Conservation (phyloP, 1,140 invertebrate genomes). For the Drosophila oshimai region DNA sequence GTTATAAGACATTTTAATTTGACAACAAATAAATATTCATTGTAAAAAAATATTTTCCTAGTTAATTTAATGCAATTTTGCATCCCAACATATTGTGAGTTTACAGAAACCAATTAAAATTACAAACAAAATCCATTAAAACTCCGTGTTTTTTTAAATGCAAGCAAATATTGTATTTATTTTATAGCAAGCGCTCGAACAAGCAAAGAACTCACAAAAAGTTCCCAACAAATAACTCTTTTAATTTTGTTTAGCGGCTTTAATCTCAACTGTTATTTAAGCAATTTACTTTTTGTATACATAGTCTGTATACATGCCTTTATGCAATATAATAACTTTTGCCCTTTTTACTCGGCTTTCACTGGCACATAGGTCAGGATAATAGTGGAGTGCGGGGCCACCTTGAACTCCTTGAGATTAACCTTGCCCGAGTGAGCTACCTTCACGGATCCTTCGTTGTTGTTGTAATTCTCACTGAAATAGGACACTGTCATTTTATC, state of each 20-base stretch:
- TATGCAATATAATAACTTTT: slow-evolving; percentile 2
- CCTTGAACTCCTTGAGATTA: slow-evolving; percentile 60
- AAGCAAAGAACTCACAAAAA: slow-evolving; percentile 2
- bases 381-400: slow-evolving; percentile 83
- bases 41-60: neutral
- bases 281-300: slow-evolving; percentile 18
- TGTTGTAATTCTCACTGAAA: slow-evolving; percentile 84
- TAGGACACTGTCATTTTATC: slow-evolving; percentile 85
- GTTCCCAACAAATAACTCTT: slow-evolving; percentile 28
- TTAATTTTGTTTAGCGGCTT: slow-evolving; percentile 27
- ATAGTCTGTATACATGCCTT: slow-evolving; percentile 5
- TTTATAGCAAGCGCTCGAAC: slow-evolving; percentile 31
- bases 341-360: slow-evolving; percentile 47
- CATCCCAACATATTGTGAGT: neutral
- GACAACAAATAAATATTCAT: too few species aligned
- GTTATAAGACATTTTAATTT: too few species aligned
- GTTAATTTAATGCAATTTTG: too few species aligned
- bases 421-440: slow-evolving; percentile 73
- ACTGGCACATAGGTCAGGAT: slow-evolving; percentile 83
- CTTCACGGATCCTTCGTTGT: slow-evolving; percentile 56
- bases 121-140: neutral
- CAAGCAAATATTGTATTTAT: slow-evolving; percentile 44
- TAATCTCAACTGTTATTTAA: slow-evolving; percentile 30
- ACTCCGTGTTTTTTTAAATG: slow-evolving; percentile 25
- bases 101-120: neutral